phyloP scores from a whole-genome alignment of 2,888 invertebrate species.

The Conops quadrifasciatus region DNA sequence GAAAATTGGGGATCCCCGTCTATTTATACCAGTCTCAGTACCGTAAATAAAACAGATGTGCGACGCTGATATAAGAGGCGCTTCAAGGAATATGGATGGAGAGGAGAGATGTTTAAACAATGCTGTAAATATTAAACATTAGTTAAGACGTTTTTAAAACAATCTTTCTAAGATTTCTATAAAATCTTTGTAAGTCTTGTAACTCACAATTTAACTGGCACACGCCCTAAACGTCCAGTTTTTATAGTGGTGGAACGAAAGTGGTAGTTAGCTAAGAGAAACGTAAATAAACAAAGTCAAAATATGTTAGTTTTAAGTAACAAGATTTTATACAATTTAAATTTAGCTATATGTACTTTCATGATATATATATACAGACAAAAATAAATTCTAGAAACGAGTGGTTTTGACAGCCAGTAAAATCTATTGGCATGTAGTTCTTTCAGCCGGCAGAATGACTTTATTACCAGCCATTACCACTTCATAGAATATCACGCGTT shows the following conservation, averaged over 20 bases:
- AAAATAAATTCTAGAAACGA: too few relatives aligned
- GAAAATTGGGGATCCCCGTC: conserved; percentile 80
- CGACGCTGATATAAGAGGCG: not conserved
- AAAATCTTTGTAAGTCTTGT: too few relatives aligned
- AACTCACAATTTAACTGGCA: too few relatives aligned
- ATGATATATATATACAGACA: not conserved
- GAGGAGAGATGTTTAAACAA: not conserved
- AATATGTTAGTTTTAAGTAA: conserved; percentile 18
- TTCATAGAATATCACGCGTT: conserved; percentile 18
- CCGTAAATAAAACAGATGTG: conserved; percentile 67
- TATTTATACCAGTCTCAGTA: conserved; percentile 78
- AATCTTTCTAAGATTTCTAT: too few relatives aligned
- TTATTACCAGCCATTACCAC: conserved; percentile 16
- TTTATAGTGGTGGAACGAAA: too few relatives aligned
- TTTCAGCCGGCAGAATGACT: not conserved
- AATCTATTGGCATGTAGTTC: not conserved
- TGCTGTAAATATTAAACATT: conserved; percentile 1
- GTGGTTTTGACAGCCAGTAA: not conserved
- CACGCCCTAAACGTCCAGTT: too few relatives aligned
- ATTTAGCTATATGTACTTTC: conserved; percentile 8
- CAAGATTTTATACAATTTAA: conserved; percentile 22
- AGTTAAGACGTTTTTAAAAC: not conserved
- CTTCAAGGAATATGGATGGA: not conserved
- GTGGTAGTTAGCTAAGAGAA: not conserved
- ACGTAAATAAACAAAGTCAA: conserved; percentile 21